Evolutionary conservation across 2,888 invertebrate species (phyloP), one percentile per base, ranked within the genome.

Genomic region (Serripes groenlandicus): DNA sequence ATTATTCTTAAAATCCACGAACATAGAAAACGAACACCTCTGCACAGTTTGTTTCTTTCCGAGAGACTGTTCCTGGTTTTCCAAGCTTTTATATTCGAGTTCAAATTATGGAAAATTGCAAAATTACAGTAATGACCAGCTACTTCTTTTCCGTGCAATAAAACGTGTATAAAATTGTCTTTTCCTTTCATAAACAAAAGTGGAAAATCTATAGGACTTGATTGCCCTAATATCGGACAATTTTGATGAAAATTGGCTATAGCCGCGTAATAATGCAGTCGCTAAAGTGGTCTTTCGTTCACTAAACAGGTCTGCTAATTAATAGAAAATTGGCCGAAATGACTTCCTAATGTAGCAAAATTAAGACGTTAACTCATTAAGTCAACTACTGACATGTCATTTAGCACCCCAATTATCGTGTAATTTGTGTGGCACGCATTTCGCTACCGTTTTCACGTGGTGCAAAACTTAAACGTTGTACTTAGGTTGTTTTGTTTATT

Each of bases 91-190:
- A 76, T 76, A 72, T 76, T 72, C 54, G 75, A 68, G 42, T 73
- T 72, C 73, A 85, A 85, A 85, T 85, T 81, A 76, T 75, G 76
- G 81, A 81, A 81, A 81, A 81, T 85, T 85, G 76, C 76, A 76
- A 81, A 78, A 78, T 85, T 81, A 76, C 78, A 54, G 60, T 80
- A 80, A 83, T 77, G 83, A 83, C 76, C 73, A 77, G 42, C 34
- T 62, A 75, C 35, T 68, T 66, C 69, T 73, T 79, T 69, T 74
- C 74, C 34, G 32, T 74, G 66, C 62, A 74, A 79, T 79, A 79
- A 79, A 79, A 79, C 68, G 68, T 60, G 68, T 49, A 79, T 79
- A 79, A 79, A 78, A 74, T 74, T 79, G 79, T 74, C 79, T 73
- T 62, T 73, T 62, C 54, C 64, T 49, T 60, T 58, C 68, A 73